Percentiles rank a stretch among this genome's conserved stretches.
Conservation (phyloP, 2,113 vertebrate genomes). For the Arothron firmamentum region DNA sequence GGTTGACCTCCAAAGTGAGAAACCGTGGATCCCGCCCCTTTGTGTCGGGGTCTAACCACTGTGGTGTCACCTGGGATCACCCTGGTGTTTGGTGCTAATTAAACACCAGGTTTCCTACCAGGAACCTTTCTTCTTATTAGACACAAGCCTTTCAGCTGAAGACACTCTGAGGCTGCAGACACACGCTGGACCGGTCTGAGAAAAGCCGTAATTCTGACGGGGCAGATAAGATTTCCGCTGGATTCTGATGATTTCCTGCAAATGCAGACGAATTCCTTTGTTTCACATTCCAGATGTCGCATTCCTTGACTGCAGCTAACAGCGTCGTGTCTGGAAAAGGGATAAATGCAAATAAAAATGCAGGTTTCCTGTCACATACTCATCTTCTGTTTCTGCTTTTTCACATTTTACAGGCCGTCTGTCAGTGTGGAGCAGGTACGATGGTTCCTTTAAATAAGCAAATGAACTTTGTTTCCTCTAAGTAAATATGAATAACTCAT, state of each 20-base stretch:
- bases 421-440: conserved; percentile 79
- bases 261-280: conserved; percentile 2
- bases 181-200: neutral
- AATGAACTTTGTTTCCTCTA: too few species aligned
- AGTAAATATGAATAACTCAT: neutral
- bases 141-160: conserved; percentile 28
- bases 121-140: neutral
- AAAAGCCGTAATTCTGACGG: conserved; percentile 18
- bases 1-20: too few species aligned
- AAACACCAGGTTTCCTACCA: too few species aligned
- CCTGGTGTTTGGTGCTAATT: too few species aligned
- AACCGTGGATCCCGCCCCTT: too few species aligned
- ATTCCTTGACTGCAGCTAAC: conserved; percentile 3
- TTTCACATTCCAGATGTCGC: conserved; percentile 9
- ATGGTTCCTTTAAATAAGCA: neutral
- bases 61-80: too few species aligned
- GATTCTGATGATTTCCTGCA: neutral
- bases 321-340: too few species aligned
- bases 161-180: neutral
- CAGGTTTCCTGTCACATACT: too few species aligned
- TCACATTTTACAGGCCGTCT: conserved; percentile 75
- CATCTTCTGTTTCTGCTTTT: neutral
- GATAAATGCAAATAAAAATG: too few species aligned
- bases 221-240: conserved; percentile 6
- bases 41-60: too few species aligned